Base-by-base conservation (phyloP, 2,113 vertebrate species). In the Corythoichthys intestinalis region DNA sequence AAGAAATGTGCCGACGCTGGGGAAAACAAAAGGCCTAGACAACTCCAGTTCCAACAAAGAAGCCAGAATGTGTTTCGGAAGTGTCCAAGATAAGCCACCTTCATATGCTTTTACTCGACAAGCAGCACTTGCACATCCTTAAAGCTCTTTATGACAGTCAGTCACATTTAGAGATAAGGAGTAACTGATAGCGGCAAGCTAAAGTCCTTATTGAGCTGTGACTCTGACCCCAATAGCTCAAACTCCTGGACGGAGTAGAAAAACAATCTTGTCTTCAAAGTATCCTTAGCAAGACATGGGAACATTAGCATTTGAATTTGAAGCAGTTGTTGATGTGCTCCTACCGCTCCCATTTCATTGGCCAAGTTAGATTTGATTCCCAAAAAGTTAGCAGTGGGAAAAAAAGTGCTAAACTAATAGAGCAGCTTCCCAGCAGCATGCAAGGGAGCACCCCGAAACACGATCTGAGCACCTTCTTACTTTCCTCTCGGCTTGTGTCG, bases 121-220 rank as follows among this genome's bases (percentile, higher is more conserved):
- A 14, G 53, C 8, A 4, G 52, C 52, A 20, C n/a, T 28, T 2
- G 20, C 9, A 3, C 53, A 34, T 56, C 53, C 17, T 56, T 11
- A 28, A 34, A 28, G 20, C 53, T 57, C 34, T 57, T 58, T 38
- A 58, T 37, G 34, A 37, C 56, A 35, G 2, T 12, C 10, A 11
- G 20, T 4, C 28, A 5, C 54, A 67, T 15, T 56, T 67, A 76
- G 46, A 35, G 78, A 87, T 90, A 90, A 87, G 86, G 67, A 65
- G 13, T 5, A 67, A 72, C 84, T 87, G 89, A 91, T 90, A 88
- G 78, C 71, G 49, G 67, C 15, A 73, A 90, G 83, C 20, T 91
- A 87, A 92, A 91, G 86, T 92, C 85, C 85, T 89, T 56, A 20
- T 48, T 53, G 44, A 64, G 75, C 52, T 66, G 71, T 87, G 81